Conservation (phyloP, 2,113 vertebrate species). For the Gobiocypris rarus region DNA sequence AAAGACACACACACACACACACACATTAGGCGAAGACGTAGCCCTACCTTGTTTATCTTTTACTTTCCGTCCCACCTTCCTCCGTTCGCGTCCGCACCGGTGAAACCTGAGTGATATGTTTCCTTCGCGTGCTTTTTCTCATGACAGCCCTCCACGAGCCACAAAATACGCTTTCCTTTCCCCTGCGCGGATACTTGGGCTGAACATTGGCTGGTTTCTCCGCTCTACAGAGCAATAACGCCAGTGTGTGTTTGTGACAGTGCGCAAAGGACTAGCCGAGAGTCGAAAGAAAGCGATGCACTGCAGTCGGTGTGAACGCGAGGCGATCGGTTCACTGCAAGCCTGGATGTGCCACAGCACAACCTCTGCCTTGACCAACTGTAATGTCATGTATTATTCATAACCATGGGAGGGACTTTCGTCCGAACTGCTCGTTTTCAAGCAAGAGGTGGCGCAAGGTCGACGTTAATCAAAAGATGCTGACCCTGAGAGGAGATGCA, state of each 20-base stretch:
- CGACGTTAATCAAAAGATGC: conserved; percentile 65
- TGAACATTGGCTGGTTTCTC: not conserved
- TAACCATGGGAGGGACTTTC: conserved; percentile 63
- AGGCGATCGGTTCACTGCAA: no score
- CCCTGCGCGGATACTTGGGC: not conserved
- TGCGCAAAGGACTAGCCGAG: not conserved
- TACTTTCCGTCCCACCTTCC: conserved; percentile 11
- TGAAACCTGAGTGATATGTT: not conserved
- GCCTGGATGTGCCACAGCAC: conserved; percentile 27
- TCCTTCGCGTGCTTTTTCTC: not conserved
- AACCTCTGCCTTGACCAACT: conserved; percentile 30
- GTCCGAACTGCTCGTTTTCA: conserved; percentile 70
- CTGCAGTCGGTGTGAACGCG: not conserved
- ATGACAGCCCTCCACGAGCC: not conserved
- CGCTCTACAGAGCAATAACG: not conserved
- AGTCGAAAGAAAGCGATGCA: not conserved
- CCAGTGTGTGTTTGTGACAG: not conserved
- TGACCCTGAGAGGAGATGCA: no score
- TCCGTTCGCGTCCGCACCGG: not conserved
- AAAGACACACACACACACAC: not conserved
- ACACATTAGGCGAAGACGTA: not conserved
- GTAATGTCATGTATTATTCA: conserved; percentile 69
- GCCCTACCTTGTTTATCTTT: not conserved
- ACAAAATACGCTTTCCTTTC: not conserved
- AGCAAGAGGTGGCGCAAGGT: conserved; percentile 64